Conservation (phyloP, 2,113 vertebrate species). For the Falco punctatus region DNA sequence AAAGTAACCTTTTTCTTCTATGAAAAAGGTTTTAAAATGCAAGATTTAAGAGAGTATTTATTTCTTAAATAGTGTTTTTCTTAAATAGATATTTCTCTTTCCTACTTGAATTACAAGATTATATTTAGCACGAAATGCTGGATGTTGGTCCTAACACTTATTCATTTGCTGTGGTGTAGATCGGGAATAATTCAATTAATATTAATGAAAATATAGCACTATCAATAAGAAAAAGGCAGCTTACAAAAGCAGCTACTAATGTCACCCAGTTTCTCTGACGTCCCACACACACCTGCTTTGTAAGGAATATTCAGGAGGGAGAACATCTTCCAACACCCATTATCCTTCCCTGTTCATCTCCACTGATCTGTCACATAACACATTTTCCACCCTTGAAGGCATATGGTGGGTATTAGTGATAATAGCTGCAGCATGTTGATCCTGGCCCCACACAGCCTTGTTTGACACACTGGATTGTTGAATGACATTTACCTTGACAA, state of each 20-base stretch:
- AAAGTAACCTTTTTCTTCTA: background rate
- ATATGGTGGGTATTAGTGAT: conserved; percentile 33
- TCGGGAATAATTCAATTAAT: background rate
- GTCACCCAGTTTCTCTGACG: background rate
- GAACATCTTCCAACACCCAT: background rate
- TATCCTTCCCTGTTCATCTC: conserved; percentile 4
- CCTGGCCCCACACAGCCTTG: background rate
- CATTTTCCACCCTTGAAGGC: conserved; percentile 27
- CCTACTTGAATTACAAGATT: background rate
- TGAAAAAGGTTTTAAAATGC: background rate
- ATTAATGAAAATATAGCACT: background rate
- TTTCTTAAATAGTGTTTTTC: background rate
- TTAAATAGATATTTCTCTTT: background rate
- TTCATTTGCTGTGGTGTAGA: background rate
- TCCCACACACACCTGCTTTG: background rate
- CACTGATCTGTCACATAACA: conserved; percentile 12
- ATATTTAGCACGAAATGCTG: background rate
- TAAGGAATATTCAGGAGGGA: background rate
- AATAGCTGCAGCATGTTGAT: conserved; percentile 27
- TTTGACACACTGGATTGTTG: conserved; percentile 7
- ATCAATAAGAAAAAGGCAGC: background rate
- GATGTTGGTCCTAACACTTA: background rate
- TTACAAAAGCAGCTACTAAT: background rate
- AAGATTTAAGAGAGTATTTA: background rate
- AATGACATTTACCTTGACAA: conserved; percentile 34